These are phyloP conservation scores for Ispidina lecontei DNA, from an alignment of 2,797 vertebrate genomes.

Conservation along the genomic window DNA sequence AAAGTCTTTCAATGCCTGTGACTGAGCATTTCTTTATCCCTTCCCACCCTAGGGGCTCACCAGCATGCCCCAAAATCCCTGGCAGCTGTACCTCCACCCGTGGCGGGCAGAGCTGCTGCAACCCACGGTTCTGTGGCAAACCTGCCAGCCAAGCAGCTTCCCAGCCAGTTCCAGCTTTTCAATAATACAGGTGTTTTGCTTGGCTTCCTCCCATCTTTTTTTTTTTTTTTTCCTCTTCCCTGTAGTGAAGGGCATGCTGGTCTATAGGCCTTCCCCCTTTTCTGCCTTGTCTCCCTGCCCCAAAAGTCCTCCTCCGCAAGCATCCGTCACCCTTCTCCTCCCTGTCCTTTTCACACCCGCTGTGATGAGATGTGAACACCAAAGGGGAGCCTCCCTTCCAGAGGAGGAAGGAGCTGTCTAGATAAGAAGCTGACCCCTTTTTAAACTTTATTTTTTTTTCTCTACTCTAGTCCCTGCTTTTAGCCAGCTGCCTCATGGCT, in stretches of 20 bases:
- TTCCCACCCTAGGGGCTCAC: neutral
- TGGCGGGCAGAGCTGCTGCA: neutral
- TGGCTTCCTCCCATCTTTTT: neutral
- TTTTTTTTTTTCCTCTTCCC: neutral
- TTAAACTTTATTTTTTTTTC: neutral
- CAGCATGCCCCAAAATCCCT: neutral
- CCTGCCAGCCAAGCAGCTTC: neutral
- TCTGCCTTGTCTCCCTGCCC: neutral
- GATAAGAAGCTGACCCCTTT: neutral
- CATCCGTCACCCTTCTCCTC: neutral
- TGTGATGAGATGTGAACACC: neutral
- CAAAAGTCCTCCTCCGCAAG: neutral
- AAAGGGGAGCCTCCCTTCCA: neutral
- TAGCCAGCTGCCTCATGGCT: neutral
- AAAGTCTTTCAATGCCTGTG: rapidly evolving
- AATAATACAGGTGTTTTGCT: neutral
- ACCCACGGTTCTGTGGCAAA: neutral
- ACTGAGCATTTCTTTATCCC: neutral
- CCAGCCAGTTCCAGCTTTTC: constrained; percentile 27
- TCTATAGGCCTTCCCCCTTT: neutral
- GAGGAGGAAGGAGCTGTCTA: neutral
- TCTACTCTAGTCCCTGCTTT: neutral
- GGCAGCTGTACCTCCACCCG: neutral
- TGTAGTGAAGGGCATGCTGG: neutral
- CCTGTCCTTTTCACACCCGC: neutral